Percentiles rank a stretch among this genome's conserved stretches.
These are phyloP conservation scores for Morinoia aosen DNA, from an alignment of 2,888 invertebrate species.

Conservation along the genomic window DNA sequence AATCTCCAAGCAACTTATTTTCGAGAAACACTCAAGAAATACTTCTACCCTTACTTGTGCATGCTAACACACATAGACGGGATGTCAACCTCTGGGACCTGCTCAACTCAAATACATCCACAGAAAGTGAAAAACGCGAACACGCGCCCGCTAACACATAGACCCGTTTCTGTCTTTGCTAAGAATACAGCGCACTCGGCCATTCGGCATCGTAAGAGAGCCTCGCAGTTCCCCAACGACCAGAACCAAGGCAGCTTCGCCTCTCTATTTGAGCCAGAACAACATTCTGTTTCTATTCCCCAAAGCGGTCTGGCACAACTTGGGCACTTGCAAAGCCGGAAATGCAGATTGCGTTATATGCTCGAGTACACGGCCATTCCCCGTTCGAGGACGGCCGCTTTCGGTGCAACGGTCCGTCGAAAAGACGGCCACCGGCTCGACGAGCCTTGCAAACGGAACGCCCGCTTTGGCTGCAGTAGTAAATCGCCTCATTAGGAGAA, in stretches of 20 bases:
- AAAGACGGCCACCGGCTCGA: background rate
- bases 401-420: background rate
- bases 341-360: conserved; percentile 47
- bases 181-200: background rate
- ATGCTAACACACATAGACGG: background rate
- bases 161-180: background rate
- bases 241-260: background rate
- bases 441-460: background rate
- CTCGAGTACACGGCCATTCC: conserved; percentile 36
- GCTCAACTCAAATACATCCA: background rate
- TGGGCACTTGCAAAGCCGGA: conserved; percentile 31
- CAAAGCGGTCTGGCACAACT: conserved; percentile 4
- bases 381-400: background rate
- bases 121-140: too few species aligned
- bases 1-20: background rate
- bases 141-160: too few species aligned
- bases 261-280: conserved; percentile 1
- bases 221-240: background rate
- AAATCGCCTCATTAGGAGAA: background rate
- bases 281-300: conserved; percentile 17
- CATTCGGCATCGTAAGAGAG: background rate
- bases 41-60: background rate
- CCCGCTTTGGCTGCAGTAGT: background rate
- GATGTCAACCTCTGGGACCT: background rate
- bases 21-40: background rate